These are phyloP conservation scores for Psittacula cyanocephala DNA, from an alignment of 2,113 vertebrate genomes.

Conservation along the genomic window DNA sequence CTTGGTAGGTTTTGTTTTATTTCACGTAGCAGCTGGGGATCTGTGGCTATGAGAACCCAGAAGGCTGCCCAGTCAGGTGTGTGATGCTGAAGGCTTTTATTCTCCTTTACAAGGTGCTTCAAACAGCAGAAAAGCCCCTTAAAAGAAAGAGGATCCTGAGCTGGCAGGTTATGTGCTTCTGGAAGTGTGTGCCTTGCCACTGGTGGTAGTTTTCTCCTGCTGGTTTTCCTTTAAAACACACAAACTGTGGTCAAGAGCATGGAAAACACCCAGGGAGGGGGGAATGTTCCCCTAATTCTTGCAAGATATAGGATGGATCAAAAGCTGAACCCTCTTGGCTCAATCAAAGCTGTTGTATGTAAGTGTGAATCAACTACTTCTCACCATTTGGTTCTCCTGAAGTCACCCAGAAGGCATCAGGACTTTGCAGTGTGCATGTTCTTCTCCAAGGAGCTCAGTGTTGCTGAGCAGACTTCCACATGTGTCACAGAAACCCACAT, in stretches of 20 bases:
- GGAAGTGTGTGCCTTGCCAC: neutral
- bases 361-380: neutral
- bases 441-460: neutral
- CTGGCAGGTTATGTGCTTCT: neutral
- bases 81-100: fast-evolving
- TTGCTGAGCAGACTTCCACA: neutral
- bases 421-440: neutral
- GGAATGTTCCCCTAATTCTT: neutral
- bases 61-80: neutral
- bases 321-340: neutral
- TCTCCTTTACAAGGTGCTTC: neutral
- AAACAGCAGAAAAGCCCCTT: neutral
- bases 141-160: neutral
- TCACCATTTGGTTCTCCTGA: fast-evolving
- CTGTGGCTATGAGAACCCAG: neutral
- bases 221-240: neutral
- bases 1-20: neutral
- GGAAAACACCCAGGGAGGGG: neutral
- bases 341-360: fast-evolving
- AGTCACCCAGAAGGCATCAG: neutral
- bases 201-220: neutral
- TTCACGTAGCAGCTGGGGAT: neutral
- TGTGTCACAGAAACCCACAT: neutral
- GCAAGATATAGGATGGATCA: fast-evolving
- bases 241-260: neutral